Evolutionary conservation across 2,797 vertebrate species (phyloP), one percentile per base, ranked within the genome.

Genomic region (Amazona finschi): DNA sequence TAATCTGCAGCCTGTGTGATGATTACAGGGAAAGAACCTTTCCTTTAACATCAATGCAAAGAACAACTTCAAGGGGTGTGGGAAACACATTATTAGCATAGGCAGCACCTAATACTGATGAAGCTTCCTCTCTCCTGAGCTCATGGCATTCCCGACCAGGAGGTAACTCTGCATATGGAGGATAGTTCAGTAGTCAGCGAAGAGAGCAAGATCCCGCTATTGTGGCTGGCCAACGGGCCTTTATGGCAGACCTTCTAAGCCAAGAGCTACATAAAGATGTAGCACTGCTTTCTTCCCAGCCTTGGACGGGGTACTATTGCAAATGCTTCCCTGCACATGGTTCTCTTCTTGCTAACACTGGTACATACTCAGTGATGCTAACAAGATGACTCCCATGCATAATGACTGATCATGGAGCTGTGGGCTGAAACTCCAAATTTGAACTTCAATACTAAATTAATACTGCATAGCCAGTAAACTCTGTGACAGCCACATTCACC

Each of bases 351-450:
- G n/a, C 41, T 31, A n/a, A 14, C 25, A 21, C 27, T 5, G 44
- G 15, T 5, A 22, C 6, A 4, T 6, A 20, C 36, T 46, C 72
- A 36, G 2, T 0, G 3, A 19, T 2, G 64, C 49, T 28, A 53
- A 11, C 0, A 12, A 24, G 66, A 19, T 12, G 39, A 9, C 15
- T 36, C 60, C 10, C 15, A 25, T 58, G 10, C 4, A 6, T 6
- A 24, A 13, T 15, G 64, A 4, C 58, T 30, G 46, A 31, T 8
- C 18, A 25, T 2, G 36, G n/a, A 58, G 53, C 3, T 30, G 3
- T 1, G 67, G 52, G 44, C 39, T 21, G 7, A 46, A 77, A 46
- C 20, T 10, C 75, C 38, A 15, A 50, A 1, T 20, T 30, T 81
- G 53, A 28, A 39, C 22, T 1, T 3, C 0, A 49, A 47, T 12